Evolutionary conservation across 2,797 vertebrate species (phyloP).

Genomic region (Ptychobarbus kaznakovi): DNA sequence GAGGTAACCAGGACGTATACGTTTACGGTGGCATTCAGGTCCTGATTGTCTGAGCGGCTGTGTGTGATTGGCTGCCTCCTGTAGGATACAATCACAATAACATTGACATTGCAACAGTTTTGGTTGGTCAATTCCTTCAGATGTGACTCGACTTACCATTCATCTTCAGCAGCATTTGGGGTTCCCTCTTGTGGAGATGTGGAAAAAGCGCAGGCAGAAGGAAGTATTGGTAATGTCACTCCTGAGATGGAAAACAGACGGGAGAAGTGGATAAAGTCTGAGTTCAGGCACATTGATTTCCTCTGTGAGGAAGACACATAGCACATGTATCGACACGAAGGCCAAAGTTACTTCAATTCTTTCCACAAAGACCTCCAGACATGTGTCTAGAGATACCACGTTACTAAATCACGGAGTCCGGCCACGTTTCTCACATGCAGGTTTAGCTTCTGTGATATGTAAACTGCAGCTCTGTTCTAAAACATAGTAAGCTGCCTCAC

Average conservation of each 20-base stretch:
- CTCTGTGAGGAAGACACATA: slow-evolving; percentile 1
- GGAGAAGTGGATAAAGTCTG: background rate
- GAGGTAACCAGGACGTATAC: slow-evolving; percentile 91
- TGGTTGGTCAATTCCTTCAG: background rate
- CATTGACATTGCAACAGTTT: background rate
- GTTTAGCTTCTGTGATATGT: background rate
- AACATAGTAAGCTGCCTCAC: background rate
- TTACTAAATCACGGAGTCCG: background rate
- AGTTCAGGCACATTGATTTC: slow-evolving; percentile 13
- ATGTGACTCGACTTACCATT: slow-evolving; percentile 45
- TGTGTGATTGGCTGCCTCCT: slow-evolving; percentile 67
- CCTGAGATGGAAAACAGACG: slow-evolving; percentile 67
- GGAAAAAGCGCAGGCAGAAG: slow-evolving; percentile 70
- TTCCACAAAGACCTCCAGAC: slow-evolving; percentile 21
- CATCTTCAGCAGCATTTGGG: slow-evolving; percentile 47
- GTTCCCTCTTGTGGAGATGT: slow-evolving; percentile 7
- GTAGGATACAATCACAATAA: slow-evolving; percentile 37
- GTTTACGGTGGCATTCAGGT: slow-evolving; percentile 84
- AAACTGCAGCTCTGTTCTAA: background rate
- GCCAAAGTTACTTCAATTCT: background rate
- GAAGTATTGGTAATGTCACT: slow-evolving; percentile 69
- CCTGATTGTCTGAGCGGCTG: slow-evolving; percentile 66
- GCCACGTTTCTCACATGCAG: background rate
- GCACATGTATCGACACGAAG: background rate
- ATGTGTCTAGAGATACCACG: background rate